Percentiles rank a stretch among this genome's conserved stretches.
Conservation (phyloP, 2,797 vertebrate species). For the Paedocypris micromegethes region DNA sequence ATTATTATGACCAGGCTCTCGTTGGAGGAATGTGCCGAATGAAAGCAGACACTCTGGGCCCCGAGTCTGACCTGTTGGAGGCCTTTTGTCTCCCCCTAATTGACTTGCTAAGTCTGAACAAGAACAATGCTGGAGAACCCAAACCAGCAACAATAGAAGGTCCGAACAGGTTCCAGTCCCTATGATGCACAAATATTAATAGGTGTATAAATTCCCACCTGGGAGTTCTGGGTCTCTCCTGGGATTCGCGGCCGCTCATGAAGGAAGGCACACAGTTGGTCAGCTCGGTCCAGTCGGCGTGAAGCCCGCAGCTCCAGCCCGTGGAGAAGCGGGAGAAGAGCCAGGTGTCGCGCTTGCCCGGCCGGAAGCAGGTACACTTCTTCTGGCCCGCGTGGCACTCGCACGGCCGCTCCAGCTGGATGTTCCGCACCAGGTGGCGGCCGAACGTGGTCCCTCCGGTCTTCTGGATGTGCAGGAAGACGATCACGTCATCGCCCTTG, state of each 20-base stretch:
- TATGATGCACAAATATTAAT: no score
- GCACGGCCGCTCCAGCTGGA: conserved; percentile 90
- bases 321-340: conserved; percentile 96
- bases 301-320: conserved; percentile 94
- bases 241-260: conserved; percentile 72
- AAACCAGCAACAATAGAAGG: no score
- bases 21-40: conserved; percentile 42
- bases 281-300: conserved; percentile 96
- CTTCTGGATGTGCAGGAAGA: conserved; percentile 96
- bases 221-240: conserved; percentile 46
- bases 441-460: conserved; percentile 95
- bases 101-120: conserved; percentile 36
- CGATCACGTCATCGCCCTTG: conserved; percentile 89
- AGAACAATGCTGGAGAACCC: conserved; percentile 17
- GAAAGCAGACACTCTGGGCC: conserved; percentile 29
- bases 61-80: conserved; percentile 34
- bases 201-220: conserved; percentile 45
- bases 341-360: conserved; percentile 91
- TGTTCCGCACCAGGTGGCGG: conserved; percentile 90
- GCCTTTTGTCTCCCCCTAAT: conserved; percentile 38
- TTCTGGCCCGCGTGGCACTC: conserved; percentile 92
- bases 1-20: conserved; percentile 39
- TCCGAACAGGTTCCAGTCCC: no score
- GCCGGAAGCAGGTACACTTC: conserved; percentile 90
- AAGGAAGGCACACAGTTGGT: conserved; percentile 86